Evolutionary conservation across 2,797 vertebrate genomes (phyloP), one percentile per base, ranked within the genome.

Genomic region (Microcaecilia unicolor): DNA sequence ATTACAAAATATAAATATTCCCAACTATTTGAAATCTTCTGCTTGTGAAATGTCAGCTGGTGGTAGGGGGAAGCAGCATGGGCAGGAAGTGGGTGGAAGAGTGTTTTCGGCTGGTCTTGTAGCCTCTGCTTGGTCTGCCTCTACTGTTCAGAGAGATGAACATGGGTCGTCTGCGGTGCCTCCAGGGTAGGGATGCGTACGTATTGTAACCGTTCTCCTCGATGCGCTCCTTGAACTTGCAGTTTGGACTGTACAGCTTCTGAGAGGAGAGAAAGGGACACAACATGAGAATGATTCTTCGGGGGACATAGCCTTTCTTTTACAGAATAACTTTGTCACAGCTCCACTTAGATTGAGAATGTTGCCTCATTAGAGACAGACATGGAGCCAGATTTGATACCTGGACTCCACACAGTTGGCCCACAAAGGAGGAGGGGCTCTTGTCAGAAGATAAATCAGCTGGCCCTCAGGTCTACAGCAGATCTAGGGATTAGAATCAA

Each of bases 131-230:
- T 0, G 89, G 87, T 32, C 81, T 64, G 11, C 92, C 91, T 18
- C 80, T 66, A 23, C 86, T 76, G 1, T 89, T 90, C 49, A 96
- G 78, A 0, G 91, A 90, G 43, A 97, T 84, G 48, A 95, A 96
- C 92, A 94, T 94, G 58, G 89, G 91, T 49, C 80, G 76, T 19
- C 89, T 89, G 0, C 44, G 70, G 17, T 89, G 86, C 44, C 71
- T 86, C 92, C 93, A 97, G 49, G 30, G 88, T 35, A 88, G 76
- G 0, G 91, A 92, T 4, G 90, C 86, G 1, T 97, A 96, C 0
- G 92, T 95, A 78, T 93, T 95, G 73, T 92, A 96, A 62, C 91
- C 90, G 0, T 97, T 96, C 68, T 97, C 95, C 55, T 97, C 91
- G 0, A 92, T 96, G 46, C 86, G 87, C 41, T 98, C 93, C 55